Base-by-base conservation (phyloP, 1,140 invertebrate genomes). In the Cherax destructor region DNA sequence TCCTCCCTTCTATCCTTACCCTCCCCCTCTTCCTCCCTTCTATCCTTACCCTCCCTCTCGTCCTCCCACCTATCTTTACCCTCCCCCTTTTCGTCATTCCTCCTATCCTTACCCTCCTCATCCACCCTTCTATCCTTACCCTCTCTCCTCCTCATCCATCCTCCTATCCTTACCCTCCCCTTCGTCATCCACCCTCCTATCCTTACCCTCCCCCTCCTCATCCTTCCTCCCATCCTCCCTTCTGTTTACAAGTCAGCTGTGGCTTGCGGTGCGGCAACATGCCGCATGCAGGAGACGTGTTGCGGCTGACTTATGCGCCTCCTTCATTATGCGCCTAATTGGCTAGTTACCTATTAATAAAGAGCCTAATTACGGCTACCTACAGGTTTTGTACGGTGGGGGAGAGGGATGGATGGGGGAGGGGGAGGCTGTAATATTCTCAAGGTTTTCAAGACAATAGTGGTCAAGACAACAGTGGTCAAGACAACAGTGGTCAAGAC, bases 271-370 rank as follows among this genome's bases (percentile, higher is more conserved):
- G 61, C n/a, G n/a, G 69, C 24, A 65, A n/a, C 77, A 41, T 9
- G 7, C 77, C 61, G 7, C 47, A 50, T 24, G 16, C 77, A 50
- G 1, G 69, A 74, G n/a, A 6, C 21, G 11, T 5, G 69, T 30
- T 83, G 81, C 24, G 24, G 11, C 30, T 47, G 65, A 83, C n/a
- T 47, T 69, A 83, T 69, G 24, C 30, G 30, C 7, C 18, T 47
- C 59, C 81, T 77, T 86, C 84, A 74, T 77, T 86, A 77, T 47
- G 6, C 59, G 59, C 59, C 81, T 83, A 83, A 83, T 83, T 83
- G 81, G 81, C 59, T 47, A 47, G 81, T 24, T 83, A 83, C 59
- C 81, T 83, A 83, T 83, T 83, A 83, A 83, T 83, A 69, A 83
- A 83, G 81, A 69, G 13, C 13, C 69, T 74, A 74, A 74, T 74